phyloP scores from a whole-genome alignment of 2,113 vertebrate genomes.

The Corapipo altera region DNA sequence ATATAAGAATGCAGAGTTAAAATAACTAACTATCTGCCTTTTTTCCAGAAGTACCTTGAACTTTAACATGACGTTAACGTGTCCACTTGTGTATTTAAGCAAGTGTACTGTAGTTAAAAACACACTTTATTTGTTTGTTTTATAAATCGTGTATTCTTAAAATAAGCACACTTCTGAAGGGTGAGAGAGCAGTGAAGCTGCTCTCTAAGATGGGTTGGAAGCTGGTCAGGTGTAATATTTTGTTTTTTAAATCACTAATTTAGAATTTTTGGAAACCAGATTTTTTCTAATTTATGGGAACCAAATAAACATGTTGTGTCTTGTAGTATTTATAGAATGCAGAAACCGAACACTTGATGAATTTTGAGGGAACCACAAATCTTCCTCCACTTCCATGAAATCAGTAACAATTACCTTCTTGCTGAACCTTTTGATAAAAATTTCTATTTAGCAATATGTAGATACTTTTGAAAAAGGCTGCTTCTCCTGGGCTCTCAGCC shows the following conservation, averaged over 20 bases:
- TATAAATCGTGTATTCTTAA: constrained; percentile 56
- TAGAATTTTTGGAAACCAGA: constrained; percentile 66
- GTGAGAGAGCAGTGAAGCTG: constrained; percentile 22
- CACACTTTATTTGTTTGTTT: constrained; percentile 22
- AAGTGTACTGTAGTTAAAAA: constrained; percentile 50
- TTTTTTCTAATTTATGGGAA: constrained; percentile 77
- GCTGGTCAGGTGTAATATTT: constrained; percentile 60
- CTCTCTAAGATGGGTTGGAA: constrained; percentile 43
- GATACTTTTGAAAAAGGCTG: constrained; percentile 64
- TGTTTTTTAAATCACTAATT: constrained; percentile 56
- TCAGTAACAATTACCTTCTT: constrained; percentile 51
- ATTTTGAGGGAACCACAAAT: constrained; percentile 65
- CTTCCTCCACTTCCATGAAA: constrained; percentile 57
- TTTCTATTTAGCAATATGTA: constrained; percentile 73
- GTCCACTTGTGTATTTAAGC: constrained; percentile 62
- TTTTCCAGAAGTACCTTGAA: constrained; percentile 73
- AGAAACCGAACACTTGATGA: constrained; percentile 66
- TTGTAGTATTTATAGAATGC: constrained; percentile 68
- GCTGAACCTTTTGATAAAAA: constrained; percentile 71
- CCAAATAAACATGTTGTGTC: constrained; percentile 66
- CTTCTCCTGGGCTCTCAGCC: constrained; percentile 54
- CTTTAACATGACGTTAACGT: constrained; percentile 61
- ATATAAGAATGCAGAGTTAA: constrained; percentile 59
- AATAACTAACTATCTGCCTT: constrained; percentile 68
- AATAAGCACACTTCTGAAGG: constrained; percentile 76